Evolutionary conservation across 92 coral and sea anemone species (phyloP).

Genomic region (Palythoa grandis): DNA sequence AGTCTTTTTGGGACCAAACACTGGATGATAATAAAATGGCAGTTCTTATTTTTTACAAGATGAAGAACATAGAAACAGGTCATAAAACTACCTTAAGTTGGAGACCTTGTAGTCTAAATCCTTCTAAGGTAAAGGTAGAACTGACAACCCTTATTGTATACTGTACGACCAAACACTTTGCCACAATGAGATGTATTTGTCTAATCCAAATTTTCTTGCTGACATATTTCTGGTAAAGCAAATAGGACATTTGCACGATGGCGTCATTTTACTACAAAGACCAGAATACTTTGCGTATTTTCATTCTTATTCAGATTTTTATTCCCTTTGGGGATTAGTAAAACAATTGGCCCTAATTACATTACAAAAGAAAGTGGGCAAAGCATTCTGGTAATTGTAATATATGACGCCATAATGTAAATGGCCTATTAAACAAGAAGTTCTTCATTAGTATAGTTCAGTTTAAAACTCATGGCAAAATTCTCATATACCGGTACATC

Average conservation of each 20-base stretch:
- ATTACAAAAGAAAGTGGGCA: too few relatives aligned
- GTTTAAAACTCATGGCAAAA: background rate
- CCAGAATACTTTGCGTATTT: too few relatives aligned
- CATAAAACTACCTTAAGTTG: background rate
- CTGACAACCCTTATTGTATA: background rate
- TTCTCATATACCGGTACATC: background rate
- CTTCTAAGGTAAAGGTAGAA: background rate
- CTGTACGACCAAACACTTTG: background rate
- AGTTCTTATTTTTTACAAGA: background rate
- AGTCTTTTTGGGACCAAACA: background rate
- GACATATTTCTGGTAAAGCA: background rate
- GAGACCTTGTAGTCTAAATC: background rate
- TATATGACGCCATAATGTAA: too few relatives aligned
- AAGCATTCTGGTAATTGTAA: too few relatives aligned
- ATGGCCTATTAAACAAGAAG: background rate
- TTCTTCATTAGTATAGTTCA: background rate
- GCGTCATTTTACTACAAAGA: too few relatives aligned
- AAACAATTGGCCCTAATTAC: too few relatives aligned
- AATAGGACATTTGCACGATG: too few relatives aligned
- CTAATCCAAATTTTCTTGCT: background rate
- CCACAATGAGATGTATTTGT: background rate
- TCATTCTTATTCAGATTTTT: too few relatives aligned
- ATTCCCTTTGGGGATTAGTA: too few relatives aligned
- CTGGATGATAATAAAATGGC: background rate
- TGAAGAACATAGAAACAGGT: background rate